Conservation (phyloP, 2,797 vertebrate species). For the Euthynnus affinis region DNA sequence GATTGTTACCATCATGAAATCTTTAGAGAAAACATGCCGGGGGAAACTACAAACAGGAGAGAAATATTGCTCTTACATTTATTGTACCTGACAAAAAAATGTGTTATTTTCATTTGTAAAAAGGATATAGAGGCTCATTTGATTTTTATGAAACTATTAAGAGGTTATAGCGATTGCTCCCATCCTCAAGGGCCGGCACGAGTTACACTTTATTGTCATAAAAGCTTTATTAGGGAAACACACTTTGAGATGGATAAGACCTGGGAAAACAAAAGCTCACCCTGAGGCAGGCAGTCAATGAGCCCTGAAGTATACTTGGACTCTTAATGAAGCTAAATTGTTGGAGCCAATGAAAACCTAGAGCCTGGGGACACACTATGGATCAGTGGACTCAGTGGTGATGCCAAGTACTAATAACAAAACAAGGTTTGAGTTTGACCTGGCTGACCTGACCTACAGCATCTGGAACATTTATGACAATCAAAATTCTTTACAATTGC, state of each 20-base stretch:
- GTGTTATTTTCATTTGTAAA: constrained; percentile 26
- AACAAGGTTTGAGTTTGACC: constrained; percentile 10
- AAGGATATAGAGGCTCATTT: constrained; percentile 27
- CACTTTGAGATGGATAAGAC: constrained; percentile 59
- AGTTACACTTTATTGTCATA: constrained; percentile 63
- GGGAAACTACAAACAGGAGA: constrained; percentile 18
- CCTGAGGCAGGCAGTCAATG: constrained; percentile 66
- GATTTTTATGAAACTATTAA: constrained; percentile 55
- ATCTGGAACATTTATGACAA: neutral
- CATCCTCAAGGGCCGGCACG: constrained; percentile 30
- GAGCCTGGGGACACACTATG: constrained; percentile 41
- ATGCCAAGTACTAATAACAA: constrained; percentile 41
- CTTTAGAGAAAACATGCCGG: constrained; percentile 34
- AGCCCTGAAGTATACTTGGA: constrained; percentile 68
- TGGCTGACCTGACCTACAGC: neutral
- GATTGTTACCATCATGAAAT: constrained; percentile 64
- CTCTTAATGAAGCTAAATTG: constrained; percentile 73
- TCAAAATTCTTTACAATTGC: neutral
- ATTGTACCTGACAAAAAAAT: constrained; percentile 38
- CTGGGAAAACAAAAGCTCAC: constrained; percentile 62
- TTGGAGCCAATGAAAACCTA: constrained; percentile 49
- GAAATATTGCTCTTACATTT: constrained; percentile 12
- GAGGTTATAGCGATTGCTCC: constrained; percentile 44
- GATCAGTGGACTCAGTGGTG: constrained; percentile 45
- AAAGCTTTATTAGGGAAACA: constrained; percentile 66